These are phyloP conservation scores for Scylla paramamosain DNA, from an alignment of 1,140 invertebrate species.

Conservation along the genomic window DNA sequence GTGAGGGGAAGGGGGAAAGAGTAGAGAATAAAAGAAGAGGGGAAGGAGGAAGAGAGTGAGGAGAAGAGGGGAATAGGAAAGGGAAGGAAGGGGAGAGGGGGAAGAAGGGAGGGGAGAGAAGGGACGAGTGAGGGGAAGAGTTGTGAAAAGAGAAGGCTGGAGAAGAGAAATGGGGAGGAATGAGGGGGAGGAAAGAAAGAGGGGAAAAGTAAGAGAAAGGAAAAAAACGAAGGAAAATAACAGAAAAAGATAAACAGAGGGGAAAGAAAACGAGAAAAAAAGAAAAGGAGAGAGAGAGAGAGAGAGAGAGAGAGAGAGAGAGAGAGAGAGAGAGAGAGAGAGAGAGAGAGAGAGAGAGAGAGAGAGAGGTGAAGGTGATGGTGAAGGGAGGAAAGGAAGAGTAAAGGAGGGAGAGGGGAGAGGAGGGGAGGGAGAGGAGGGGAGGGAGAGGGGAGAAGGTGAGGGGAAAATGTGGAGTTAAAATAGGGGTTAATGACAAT, in stretches of 20 bases:
- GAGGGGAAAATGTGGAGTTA: not conserved
- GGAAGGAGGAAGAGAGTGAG: not conserved
- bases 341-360: not conserved
- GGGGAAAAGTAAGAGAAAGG: not conserved
- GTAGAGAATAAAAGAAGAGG: not conserved
- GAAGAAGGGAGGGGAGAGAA: not conserved
- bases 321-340: not conserved
- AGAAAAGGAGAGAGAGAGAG: not conserved
- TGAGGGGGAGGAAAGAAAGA: not conserved
- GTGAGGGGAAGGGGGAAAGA: not conserved
- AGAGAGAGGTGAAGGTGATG: not conserved
- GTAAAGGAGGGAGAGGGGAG: not conserved
- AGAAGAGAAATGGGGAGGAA: not conserved
- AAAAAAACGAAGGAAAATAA: not conserved
- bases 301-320: not conserved
- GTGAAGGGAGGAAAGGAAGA: not conserved
- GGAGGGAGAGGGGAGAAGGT: not conserved
- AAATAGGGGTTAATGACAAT: constrained; percentile 4
- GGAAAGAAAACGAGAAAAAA: not conserved
- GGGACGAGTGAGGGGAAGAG: not conserved
- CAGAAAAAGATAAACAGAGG: not conserved
- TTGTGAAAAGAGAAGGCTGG: not conserved
- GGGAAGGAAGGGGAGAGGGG: not conserved
- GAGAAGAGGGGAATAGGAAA: not conserved
- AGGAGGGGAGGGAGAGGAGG: too few relatives aligned